Conservation (phyloP, 2,113 vertebrate species). For the Zosterops lateralis region DNA sequence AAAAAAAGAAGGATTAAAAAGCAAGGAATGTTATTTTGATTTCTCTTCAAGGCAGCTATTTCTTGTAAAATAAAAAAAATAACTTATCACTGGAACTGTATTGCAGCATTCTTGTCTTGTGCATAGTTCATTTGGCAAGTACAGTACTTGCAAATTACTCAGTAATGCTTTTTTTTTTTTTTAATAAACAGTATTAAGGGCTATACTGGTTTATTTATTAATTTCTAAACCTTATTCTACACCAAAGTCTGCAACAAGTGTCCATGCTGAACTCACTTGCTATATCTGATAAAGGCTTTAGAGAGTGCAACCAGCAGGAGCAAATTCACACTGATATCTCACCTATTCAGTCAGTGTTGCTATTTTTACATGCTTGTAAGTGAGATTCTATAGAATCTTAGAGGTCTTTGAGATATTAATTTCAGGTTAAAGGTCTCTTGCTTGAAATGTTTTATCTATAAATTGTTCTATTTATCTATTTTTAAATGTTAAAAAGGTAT, state of each 20-base stretch:
- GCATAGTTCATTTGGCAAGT: neutral
- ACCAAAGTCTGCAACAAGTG: neutral
- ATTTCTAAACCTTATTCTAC: neutral
- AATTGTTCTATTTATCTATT: neutral
- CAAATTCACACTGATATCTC: neutral
- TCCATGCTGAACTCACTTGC: neutral
- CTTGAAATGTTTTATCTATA: neutral
- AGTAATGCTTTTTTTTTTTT: neutral
- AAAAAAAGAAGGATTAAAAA: neutral
- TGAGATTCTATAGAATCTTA: neutral
- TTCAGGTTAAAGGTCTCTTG: neutral
- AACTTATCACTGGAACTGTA: neutral
- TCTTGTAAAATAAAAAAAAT: constrained; percentile 33
- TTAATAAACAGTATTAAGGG: constrained; percentile 61
- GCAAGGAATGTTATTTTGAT: neutral
- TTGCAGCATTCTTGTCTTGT: neutral
- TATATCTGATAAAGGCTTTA: neutral
- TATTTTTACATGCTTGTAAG: neutral
- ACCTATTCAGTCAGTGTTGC: neutral
- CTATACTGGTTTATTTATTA: constrained; percentile 12
- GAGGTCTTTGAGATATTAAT: neutral
- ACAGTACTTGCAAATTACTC: neutral
- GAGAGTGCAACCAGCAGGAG: neutral
- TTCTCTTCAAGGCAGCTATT: constrained; percentile 26
- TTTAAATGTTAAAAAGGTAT: neutral